Evolutionary conservation across 1,140 invertebrate genomes (phyloP).

Genomic region (Watersipora subatra): DNA sequence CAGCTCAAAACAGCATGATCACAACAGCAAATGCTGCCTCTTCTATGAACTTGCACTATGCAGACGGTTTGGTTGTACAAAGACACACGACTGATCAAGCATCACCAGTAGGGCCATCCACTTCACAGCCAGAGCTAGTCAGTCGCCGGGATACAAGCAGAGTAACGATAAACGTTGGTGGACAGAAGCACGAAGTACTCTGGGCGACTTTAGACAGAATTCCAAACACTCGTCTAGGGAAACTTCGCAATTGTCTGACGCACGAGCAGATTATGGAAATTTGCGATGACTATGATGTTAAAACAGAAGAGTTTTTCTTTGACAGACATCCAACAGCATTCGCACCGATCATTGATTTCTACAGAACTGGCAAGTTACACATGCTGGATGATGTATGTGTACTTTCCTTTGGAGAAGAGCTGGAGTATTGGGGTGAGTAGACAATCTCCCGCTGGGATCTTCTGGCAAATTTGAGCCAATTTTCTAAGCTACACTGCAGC

Average conservation of each 20-base stretch:
- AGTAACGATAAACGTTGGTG: conserved; percentile 92
- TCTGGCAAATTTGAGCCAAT: conserved; percentile 18
- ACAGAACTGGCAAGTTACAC: conserved; percentile 86
- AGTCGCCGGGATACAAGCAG: no score
- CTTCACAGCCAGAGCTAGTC: background rate
- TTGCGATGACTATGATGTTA: conserved; percentile 90
- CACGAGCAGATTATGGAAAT: conserved; percentile 88
- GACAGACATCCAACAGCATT: conserved; percentile 90
- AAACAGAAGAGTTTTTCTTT: conserved; percentile 95
- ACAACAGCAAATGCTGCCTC: background rate
- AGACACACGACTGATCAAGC: background rate
- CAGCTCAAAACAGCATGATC: background rate
- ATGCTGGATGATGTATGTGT: conserved; percentile 91
- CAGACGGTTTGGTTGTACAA: background rate
- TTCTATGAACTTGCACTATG: background rate
- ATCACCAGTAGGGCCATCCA: background rate
- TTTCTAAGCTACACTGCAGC: no score
- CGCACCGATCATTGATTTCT: conserved; percentile 88
- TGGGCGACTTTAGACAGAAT: conserved; percentile 89
- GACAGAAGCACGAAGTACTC: conserved; percentile 86
- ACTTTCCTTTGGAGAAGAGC: conserved; percentile 18
- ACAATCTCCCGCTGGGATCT: conserved; percentile 12
- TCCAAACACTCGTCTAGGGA: conserved; percentile 82
- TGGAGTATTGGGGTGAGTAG: conserved; percentile 20
- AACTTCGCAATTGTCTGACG: conserved; percentile 81